Base-by-base conservation (phyloP, 2,113 vertebrate genomes). In the Accipiter cooperii region DNA sequence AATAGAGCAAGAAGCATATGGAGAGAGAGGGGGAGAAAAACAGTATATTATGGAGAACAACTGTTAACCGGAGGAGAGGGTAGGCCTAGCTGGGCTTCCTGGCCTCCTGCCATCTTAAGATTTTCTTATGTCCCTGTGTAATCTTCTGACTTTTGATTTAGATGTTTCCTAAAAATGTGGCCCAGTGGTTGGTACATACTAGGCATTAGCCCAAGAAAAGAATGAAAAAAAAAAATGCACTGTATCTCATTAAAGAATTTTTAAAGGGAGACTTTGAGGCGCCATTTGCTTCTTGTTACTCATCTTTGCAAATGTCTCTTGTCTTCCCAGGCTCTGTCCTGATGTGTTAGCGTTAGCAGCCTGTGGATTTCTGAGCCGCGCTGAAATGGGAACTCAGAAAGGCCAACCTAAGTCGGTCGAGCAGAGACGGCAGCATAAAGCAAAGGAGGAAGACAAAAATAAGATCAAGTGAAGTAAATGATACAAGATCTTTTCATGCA, bases 81-180 rank as follows among this genome's bases (percentile, higher is more conserved):
- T 28, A 65, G 84, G 49, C 74, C 91, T 90, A 93, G 58, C 66
- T 69, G 92, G 89, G 87, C 96, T 97, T 90, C 92, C 58, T 75
- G 88, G 83, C 73, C 61, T 93, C 68, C 64, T 96, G 90, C 82
- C 89, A 88, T 95, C 57, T 63, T 76, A 89, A 93, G 81, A 92
- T 95, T 96, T 97, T 94, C 65, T 94, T 93, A 88, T 66, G 94
- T 95, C 94, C 73, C 66, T 92, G 71, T 91, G 87, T 95, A 95
- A 96, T 83, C 79, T 93, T 91, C 94, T 94, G 88, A 82, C 74
- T 95, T 97, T 97, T 97, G 90, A 98, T 97, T 94, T 93, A 94
- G 95, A 95, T 71, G 90, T 94, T 98, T 86, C 81, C 79, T 94
- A 94, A 93, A 98, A 96, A 89, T 88, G 78, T 81, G 93, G 91